Evolutionary conservation across 2,113 vertebrate genomes (phyloP), one percentile per base, ranked within the genome.

Genomic region (Amphilophus citrinellus): DNA sequence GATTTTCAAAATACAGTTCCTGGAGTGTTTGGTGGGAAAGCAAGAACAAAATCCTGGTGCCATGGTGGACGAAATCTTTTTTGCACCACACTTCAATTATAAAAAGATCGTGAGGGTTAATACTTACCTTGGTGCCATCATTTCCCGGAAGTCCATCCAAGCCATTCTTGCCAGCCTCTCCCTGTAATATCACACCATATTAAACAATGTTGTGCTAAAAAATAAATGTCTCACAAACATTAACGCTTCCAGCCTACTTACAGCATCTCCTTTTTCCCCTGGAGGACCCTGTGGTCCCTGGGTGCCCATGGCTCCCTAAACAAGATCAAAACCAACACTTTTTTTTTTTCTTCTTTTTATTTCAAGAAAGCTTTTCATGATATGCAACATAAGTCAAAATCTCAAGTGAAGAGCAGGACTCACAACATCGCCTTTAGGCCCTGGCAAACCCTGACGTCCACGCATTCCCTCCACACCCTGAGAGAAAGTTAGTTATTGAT

Each of bases 391-490:
- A 53, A 63, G 53, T 17, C 0, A 59, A 14, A 59, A 65, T 71
- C n/a, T 17, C 24, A 47, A 7, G 3, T 35, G 2, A 76, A 22
- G 7, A 24, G 14, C 2, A 20, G 7, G 9, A 88, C 95, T 95
- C 79, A 97, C 96, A 27, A 94, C 93, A 1, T 96, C 95, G 8
- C 96, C 96, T 85, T 96, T 96, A 0, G 90, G 85, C 1, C 96
- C 96, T 10, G 88, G 80, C 75, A 94, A 77, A 81, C 96, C 96
- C 62, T 89, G 92, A 58, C 94, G 94, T 77, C 96, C 96, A 84
- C 96, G 92, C 76, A 95, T 76, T 73, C 96, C 96, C 87, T 97
- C 96, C 82, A 95, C 82, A 42, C 96, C 96, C 96, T 97, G 83
- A 79, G 7, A 80, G 32, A 80, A 35, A 32, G n/a, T 35, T 24